Evolutionary conservation across 1,140 invertebrate genomes (phyloP), one percentile per base, ranked within the genome.

Genomic region (Apolygus lucorum): DNA sequence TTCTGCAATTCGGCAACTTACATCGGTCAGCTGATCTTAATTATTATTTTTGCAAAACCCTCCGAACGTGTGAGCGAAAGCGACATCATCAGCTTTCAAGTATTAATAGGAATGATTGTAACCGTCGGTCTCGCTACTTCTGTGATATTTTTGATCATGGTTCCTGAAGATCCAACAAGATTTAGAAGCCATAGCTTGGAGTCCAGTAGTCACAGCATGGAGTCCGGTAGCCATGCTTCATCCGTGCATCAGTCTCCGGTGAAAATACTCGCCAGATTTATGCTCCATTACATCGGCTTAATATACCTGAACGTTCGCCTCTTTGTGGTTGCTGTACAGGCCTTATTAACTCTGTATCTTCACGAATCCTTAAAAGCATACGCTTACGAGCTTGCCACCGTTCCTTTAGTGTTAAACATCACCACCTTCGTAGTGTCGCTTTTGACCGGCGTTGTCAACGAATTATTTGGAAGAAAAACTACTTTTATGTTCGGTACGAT

Each of bases 261-360:
- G 14, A 68, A 54, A 64, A 22, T 34, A 21, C 68, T 71, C 64
- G n/a, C 34, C 29, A 69, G 24, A 52, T 63, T n/a, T 21, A 21
- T 1, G 11, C 34, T 72, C 2, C 68, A 72, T 28, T 68, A 72
- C 65, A 67, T 72, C 28, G 93, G 88, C 59, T 76, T 87, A 0
- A 80, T 96, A 54, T 98, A 98, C 77, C 96, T 96, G 91, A 84
- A 86, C 26, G 92, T 93, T 13, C 83, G 95, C 75, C 79, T 98
- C 49, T 92, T 90, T 77, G 88, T 94, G 8, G 98, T 97, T 82
- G 81, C 96, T 34, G 88, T 89, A 24, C 95, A 98, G 82, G 88
- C 93, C 25, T 92, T 96, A 74, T 84, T 96, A 63, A 93, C 95
- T 0, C 81, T 97, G 67, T 98, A 96, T 80, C 82, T 97, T 14